Base-by-base conservation (phyloP, 1,140 invertebrate species). In the Danaus plexippus region DNA sequence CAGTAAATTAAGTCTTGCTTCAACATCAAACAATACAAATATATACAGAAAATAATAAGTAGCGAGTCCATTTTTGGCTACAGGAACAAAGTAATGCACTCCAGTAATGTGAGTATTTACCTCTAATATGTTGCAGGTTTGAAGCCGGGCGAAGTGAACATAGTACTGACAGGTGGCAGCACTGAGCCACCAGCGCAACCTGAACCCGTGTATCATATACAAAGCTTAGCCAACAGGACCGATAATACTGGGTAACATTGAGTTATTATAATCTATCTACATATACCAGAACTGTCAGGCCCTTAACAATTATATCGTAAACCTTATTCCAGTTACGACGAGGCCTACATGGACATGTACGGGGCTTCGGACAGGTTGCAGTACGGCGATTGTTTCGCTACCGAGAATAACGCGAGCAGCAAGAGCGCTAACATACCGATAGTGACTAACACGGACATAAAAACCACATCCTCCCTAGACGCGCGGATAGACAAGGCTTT, bases 311-410 rank as follows among this genome's bases (percentile, higher is more conserved):
- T 10, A 13, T 52, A 45, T 48, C 18, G 32, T 49, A 2, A 15
- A 2, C 1, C 22, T 11, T 48, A 43, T 68, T 61, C 6, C 57
- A 83, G 80, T 0, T 85, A 85, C 51, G 82, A 85, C 48, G 82
- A 83, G 56, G 82, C 82, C 0, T 85, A 85, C 59, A 71, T 73
- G 73, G 80, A 82, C 42, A 85, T 69, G 69, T 85, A 83, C 66
- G 82, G 82, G 5, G 80, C 80, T 8, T 62, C 74, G 1, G 82
- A 85, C 47, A 67, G 76, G 7, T 61, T 85, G 46, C 79, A 82
- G 54, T 85, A 85, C 64, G 82, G 82, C n/a, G 80, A 83, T 57
- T 85, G 79, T 50, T 84, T 82, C 64, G 61, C 59, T 9, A 46
- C 65, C 3, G 49, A 61, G 10, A 52, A 43, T 44, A 44, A 43